phyloP scores from a whole-genome alignment of 2,888 invertebrate genomes.

The Diloba caeruleocephala region DNA sequence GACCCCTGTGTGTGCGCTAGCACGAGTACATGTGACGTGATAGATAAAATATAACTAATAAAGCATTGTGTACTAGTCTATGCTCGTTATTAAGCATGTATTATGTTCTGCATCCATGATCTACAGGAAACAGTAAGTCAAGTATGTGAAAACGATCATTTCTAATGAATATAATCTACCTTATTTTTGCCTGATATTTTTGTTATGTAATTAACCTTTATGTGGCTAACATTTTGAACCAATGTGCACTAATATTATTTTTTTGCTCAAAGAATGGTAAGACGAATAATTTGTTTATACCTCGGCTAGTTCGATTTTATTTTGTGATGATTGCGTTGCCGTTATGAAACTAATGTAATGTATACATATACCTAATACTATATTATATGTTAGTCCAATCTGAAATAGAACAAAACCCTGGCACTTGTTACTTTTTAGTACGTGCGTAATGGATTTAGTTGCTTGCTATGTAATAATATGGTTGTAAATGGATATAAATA shows the following conservation, averaged over 20 bases:
- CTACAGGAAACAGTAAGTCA: slow-evolving; percentile 94
- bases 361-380: slow-evolving; percentile 29
- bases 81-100: slow-evolving; percentile 86
- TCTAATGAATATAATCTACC: slow-evolving; percentile 66
- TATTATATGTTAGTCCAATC: slow-evolving; percentile 29
- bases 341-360: slow-evolving; percentile 60
- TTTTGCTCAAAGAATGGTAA: slow-evolving; percentile 71
- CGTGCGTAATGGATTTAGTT: slow-evolving; percentile 39
- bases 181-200: slow-evolving; percentile 79
- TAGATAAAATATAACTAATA: slow-evolving; percentile 57
- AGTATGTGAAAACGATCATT: slow-evolving; percentile 79
- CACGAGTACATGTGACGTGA: slow-evolving; percentile 60
- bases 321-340: slow-evolving; percentile 59
- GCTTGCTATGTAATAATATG: slow-evolving; percentile 24
- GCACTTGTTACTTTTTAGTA: slow-evolving; percentile 47
- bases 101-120: slow-evolving; percentile 88
- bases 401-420: slow-evolving; percentile 53
- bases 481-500: slow-evolving; percentile 18
- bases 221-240: slow-evolving; percentile 83
- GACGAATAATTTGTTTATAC: slow-evolving; percentile 49
- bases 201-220: slow-evolving; percentile 78
- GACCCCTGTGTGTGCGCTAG: slow-evolving; percentile 80
- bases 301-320: slow-evolving; percentile 61
- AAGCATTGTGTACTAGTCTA: slow-evolving; percentile 76
- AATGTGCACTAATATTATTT: slow-evolving; percentile 74